Conservation (phyloP, 2,113 vertebrate species). For the Casuarius casuarius region DNA sequence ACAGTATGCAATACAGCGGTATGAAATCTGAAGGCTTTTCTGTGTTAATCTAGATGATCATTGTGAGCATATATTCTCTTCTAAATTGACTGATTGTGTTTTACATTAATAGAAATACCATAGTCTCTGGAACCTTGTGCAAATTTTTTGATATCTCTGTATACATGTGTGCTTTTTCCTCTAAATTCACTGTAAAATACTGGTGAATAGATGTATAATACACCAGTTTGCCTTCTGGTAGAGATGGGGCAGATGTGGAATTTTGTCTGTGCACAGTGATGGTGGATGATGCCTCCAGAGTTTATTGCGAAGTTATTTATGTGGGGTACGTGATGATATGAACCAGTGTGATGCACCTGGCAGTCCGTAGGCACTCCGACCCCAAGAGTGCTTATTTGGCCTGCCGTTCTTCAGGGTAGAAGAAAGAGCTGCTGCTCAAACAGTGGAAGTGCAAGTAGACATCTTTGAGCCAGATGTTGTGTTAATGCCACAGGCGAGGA, state of each 20-base stretch:
- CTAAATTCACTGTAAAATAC: background rate
- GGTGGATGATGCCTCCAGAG: background rate
- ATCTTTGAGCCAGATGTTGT: background rate
- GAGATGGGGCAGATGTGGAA: background rate
- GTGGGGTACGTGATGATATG: background rate
- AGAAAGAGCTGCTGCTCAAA: background rate
- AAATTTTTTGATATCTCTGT: background rate
- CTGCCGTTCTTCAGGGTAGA: background rate
- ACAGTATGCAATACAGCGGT: background rate
- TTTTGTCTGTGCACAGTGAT: background rate
- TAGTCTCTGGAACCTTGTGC: background rate
- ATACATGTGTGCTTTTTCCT: background rate
- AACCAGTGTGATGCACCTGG: background rate
- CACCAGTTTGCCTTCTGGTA: background rate
- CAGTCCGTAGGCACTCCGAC: background rate
- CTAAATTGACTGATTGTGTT: background rate
- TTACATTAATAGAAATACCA: background rate
- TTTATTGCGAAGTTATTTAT: background rate
- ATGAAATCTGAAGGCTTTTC: conserved; percentile 6
- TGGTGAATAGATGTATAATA: background rate
- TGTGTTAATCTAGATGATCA: background rate
- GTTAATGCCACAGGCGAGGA: background rate
- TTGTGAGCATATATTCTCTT: background rate
- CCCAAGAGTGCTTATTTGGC: background rate
- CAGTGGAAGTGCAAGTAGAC: background rate